phyloP scores from a whole-genome alignment of 2,113 vertebrate genomes.

The Fregata magnificens region DNA sequence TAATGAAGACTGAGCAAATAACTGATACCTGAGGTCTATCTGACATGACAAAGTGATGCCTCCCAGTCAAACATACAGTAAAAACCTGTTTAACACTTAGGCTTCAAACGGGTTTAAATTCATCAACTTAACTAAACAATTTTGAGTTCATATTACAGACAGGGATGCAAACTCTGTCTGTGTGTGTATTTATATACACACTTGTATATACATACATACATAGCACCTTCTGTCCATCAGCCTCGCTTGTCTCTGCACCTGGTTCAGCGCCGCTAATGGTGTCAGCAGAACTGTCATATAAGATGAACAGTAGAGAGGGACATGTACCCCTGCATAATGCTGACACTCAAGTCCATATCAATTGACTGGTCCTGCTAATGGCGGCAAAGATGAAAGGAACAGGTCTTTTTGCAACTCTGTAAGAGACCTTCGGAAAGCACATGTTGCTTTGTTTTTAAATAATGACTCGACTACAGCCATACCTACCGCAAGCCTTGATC shows the following conservation, averaged over 20 bases:
- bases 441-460: neutral
- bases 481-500: neutral
- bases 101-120: neutral
- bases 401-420: neutral
- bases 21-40: too few relatives aligned
- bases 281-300: neutral
- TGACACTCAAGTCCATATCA: rapidly evolving
- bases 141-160: neutral
- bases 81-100: neutral
- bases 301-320: neutral
- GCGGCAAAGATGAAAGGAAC: neutral
- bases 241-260: too few relatives aligned
- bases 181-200: neutral
- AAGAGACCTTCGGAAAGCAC: neutral
- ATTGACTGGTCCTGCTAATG: neutral
- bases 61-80: neutral
- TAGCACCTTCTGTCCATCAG: neutral
- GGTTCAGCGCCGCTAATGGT: neutral
- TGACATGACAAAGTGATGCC: neutral
- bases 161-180: neutral
- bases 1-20: neutral
- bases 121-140: neutral
- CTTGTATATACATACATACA: neutral
- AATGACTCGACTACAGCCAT: too few relatives aligned
- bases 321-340: rapidly evolving